phyloP scores from a whole-genome alignment of 2,797 vertebrate genomes.

The Luscinia luscinia region DNA sequence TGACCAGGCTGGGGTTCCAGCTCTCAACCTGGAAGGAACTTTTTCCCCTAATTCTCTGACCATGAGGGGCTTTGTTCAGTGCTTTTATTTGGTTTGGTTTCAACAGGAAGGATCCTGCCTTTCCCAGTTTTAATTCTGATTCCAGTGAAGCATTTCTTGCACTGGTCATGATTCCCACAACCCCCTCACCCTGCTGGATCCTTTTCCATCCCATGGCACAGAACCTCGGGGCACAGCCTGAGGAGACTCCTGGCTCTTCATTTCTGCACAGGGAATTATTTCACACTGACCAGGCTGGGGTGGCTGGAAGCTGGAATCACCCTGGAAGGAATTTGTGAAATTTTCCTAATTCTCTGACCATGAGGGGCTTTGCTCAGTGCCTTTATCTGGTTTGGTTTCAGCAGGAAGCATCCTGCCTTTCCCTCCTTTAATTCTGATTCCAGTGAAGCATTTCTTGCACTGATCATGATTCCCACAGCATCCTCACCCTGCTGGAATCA shows the following conservation, averaged over 20 bases:
- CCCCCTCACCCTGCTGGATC: not conserved
- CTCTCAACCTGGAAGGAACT: not conserved
- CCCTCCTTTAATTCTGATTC: not conserved
- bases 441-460: not conserved
- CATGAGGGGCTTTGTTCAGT: not conserved
- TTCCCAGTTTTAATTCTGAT: not conserved
- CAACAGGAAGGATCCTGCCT: not conserved
- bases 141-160: not conserved
- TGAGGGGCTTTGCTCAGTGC: not conserved
- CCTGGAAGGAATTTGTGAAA: not conserved
- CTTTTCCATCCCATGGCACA: rapidly evolving
- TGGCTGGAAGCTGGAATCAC: not conserved
- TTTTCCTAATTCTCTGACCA: not conserved
- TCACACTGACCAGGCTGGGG: not conserved
- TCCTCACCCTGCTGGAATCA: not conserved
- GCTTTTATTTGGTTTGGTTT: not conserved
- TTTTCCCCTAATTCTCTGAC: not conserved
- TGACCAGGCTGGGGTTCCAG: not conserved
- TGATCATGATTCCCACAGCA: too few relatives aligned
- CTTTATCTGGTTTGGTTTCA: not conserved
- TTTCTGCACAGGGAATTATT: not conserved
- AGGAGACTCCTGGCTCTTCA: not conserved
- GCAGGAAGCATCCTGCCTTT: not conserved
- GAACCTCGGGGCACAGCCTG: not conserved
- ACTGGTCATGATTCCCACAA: rapidly evolving